These are phyloP conservation scores for Chondrosia reniformis DNA, from an alignment of 37 sponge, comb jelly and placozoan genomes.

Conservation along the genomic window DNA sequence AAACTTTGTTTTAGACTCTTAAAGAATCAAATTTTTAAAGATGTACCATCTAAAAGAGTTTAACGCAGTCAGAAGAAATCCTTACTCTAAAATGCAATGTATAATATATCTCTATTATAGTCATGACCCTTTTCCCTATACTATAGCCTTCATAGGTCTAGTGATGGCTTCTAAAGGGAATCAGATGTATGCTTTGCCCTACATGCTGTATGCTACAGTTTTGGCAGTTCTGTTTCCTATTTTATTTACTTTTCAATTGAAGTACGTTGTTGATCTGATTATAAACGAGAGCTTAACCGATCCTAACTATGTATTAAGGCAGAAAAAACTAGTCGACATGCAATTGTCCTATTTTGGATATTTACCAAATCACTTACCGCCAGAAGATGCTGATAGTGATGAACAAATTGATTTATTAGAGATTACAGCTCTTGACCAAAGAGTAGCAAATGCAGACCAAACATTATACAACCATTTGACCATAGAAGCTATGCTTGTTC, in stretches of 20 bases:
- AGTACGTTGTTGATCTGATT: not conserved
- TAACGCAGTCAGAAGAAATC: no score
- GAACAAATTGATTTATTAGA: no score
- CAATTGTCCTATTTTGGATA: no score
- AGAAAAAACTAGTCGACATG: no score
- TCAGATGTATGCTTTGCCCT: not conserved
- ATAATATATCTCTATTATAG: no score
- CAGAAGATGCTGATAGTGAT: no score
- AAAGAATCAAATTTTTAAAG: no score
- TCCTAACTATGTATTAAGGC: not conserved
- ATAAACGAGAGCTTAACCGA: not conserved
- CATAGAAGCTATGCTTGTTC: no score
- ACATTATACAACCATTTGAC: slow-evolving; percentile 1
- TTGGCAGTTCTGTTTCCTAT: not conserved
- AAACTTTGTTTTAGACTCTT: no score
- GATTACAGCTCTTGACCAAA: not conserved
- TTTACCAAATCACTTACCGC: no score
- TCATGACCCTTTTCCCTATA: not conserved
- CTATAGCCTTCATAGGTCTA: not conserved
- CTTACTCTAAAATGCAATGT: no score
- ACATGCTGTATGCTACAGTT: not conserved
- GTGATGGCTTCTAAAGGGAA: not conserved
- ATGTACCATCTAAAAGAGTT: no score
- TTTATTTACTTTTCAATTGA: not conserved
- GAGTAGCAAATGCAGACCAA: not conserved